Conservation (phyloP, 2,888 invertebrate species). For the Drosophila anceps region DNA sequence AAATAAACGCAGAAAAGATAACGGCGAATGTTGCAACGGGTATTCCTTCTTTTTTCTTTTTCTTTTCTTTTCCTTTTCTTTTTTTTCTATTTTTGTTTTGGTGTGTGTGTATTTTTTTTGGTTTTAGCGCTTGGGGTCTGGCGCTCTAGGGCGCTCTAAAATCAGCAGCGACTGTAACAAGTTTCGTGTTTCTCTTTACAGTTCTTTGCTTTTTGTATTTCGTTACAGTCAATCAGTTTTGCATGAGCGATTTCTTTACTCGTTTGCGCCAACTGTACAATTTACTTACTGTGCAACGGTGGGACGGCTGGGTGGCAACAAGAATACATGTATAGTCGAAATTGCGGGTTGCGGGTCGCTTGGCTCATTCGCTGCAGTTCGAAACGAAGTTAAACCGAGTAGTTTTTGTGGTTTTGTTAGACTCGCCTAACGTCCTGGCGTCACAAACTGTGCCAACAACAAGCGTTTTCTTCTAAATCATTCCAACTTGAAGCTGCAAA, state of each 20-base stretch:
- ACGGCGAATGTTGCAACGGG: slow-evolving; percentile 41
- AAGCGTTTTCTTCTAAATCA: slow-evolving; percentile 16
- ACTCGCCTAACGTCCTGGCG: slow-evolving; percentile 21
- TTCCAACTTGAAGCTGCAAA: slow-evolving; percentile 9
- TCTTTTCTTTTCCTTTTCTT: slow-evolving; percentile 1
- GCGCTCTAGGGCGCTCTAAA: slow-evolving; percentile 52
- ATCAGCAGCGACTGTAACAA: slow-evolving; percentile 76
- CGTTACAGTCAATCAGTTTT: slow-evolving; percentile 81
- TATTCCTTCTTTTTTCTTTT: slow-evolving; percentile 5
- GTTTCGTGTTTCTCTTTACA: slow-evolving; percentile 73
- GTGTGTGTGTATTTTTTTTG: background rate
- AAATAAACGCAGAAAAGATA: slow-evolving; percentile 75
- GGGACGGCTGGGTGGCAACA: background rate
- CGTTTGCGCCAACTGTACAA: slow-evolving; percentile 79
- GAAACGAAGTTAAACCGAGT: slow-evolving; percentile 55
- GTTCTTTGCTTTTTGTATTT: slow-evolving; percentile 67
- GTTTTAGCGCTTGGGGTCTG: slow-evolving; percentile 9
- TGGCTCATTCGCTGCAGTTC: slow-evolving; percentile 46
- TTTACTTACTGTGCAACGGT: slow-evolving; percentile 58
- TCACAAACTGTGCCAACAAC: slow-evolving; percentile 46
- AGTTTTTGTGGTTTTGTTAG: slow-evolving; percentile 20
- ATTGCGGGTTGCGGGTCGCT: slow-evolving; percentile 42
- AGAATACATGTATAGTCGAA: slow-evolving; percentile 1
- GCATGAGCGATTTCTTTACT: slow-evolving; percentile 78
- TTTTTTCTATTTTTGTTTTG: background rate